Percentiles rank a stretch among this genome's conserved stretches.
Evolutionary conservation across 2,797 vertebrate species (phyloP).

Genomic region (Thripadectes ignobilis): DNA sequence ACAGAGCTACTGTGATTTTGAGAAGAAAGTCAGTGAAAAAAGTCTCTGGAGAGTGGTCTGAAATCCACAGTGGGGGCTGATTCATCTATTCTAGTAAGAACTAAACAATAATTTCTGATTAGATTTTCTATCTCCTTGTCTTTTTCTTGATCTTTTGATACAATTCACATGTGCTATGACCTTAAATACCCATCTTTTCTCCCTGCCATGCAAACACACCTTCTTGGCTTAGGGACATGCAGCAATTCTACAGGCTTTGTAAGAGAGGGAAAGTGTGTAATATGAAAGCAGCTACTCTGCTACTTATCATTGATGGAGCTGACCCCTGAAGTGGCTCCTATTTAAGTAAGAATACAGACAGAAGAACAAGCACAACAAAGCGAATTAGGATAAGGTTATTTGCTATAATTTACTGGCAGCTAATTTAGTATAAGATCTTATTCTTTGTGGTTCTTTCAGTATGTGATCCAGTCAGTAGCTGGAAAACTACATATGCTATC

Average conservation of each 20-base stretch:
- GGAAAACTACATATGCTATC: not conserved
- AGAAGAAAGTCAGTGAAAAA: not conserved
- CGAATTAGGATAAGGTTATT: not conserved
- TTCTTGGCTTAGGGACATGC: not conserved
- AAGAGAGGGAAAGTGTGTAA: not conserved
- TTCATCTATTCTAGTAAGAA: not conserved
- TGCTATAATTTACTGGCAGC: not conserved
- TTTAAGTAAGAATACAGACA: not conserved
- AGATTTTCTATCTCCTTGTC: not conserved
- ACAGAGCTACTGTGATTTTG: slow-evolving; percentile 14
- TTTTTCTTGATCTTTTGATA: not conserved
- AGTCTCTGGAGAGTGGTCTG: not conserved
- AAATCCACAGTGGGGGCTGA: not conserved
- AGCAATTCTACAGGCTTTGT: not conserved
- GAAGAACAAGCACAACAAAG: not conserved
- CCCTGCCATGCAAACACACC: not conserved
- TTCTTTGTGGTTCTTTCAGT: not conserved
- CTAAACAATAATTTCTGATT: not conserved
- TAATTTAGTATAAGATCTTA: not conserved
- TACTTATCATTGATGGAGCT: not conserved
- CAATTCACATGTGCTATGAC: not conserved
- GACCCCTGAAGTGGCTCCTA: not conserved
- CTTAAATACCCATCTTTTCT: not conserved
- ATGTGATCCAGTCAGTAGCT: not conserved
- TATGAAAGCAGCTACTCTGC: not conserved